Evolutionary conservation across 64 coral and sea anemone genomes (phyloP), one percentile per base, ranked within the genome.

Genomic region (Montipora capricornis): DNA sequence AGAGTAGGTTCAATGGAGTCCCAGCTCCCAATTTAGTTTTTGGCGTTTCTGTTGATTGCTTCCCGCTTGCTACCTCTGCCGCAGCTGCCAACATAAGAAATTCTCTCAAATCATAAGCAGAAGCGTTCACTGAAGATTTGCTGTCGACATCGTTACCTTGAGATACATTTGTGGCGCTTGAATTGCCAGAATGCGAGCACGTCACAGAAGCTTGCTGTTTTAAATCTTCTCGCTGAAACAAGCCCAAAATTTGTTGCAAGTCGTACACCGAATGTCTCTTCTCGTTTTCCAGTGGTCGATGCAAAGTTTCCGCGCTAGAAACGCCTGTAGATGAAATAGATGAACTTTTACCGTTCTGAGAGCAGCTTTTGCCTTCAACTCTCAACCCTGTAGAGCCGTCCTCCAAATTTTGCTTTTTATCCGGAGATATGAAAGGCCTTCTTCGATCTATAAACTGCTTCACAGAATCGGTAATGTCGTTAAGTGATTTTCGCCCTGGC

Each of bases 71-170:
- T 4, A 20, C 84, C 67, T 91, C 89, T 6, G 62, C 46, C 37
- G 20, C 73, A 1, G 91, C 84, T 12, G 47, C 68, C 16, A 95
- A 17, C 24, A 74, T 58, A 17, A 97, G 69, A 76, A 97, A 95
- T 70, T 97, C 93, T 78, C 91, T 89, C 45, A 97, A 81, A 68
- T 97, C 89, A 37, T 97, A 97, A 60, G 89, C 90, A 3, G 96
- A 97, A 5, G 89, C 73, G 20, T 83, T 77, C 22, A 57, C 6
- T 7, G 69, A 73, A 19, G 77, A 67, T 64, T 93, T 64, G 50
- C 75, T 61, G 1, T 20, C 51, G 37, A 37, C 37, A 16, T 29
- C 76, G 14, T 29, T 48, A 0, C 19, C 20, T 17, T 29, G 55
- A 2, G 57, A 37, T 37, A 37, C 37, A 37, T 37, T 17, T 19